These are phyloP conservation scores for Tiliacea citrago DNA, from an alignment of 2,888 invertebrate species.

Conservation along the genomic window DNA sequence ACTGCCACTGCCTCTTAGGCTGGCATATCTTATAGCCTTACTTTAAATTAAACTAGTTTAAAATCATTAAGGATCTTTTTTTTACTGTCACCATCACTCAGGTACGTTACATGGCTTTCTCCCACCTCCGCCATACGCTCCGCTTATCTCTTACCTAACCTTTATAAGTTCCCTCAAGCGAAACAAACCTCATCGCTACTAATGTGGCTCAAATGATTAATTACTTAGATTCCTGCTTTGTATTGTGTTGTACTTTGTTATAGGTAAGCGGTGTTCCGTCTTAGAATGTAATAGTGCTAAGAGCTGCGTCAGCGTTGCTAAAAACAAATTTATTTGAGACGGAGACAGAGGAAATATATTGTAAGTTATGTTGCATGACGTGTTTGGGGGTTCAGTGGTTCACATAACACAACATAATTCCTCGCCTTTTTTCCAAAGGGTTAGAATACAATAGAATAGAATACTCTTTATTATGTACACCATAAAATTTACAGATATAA, in stretches of 20 bases:
- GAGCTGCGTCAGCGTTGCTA: conserved; percentile 25
- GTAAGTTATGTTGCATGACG: too few relatives aligned
- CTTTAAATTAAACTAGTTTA: too few relatives aligned
- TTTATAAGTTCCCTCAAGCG: not conserved
- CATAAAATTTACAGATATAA: too few relatives aligned
- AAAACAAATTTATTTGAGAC: not conserved
- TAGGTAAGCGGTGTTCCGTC: conserved; percentile 26
- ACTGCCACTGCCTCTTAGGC: too few relatives aligned
- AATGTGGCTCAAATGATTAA: conserved; percentile 48
- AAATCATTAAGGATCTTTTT: too few relatives aligned
- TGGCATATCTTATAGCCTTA: too few relatives aligned
- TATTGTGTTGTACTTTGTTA: conserved; percentile 25
- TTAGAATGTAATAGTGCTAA: conserved; percentile 10
- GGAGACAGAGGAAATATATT: not conserved
- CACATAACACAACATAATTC: too few relatives aligned
- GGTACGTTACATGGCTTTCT: not conserved
- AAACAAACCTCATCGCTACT: conserved; percentile 33
- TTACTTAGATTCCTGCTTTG: conserved; percentile 14
- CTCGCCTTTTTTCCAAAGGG: too few relatives aligned
- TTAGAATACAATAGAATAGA: too few relatives aligned
- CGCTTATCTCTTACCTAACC: not conserved
- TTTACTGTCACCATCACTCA: too few relatives aligned
- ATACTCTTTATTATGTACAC: too few relatives aligned
- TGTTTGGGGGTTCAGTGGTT: too few relatives aligned
- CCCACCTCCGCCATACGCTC: not conserved